These are phyloP conservation scores for Linyphia triangularis DNA, from an alignment of 2,888 invertebrate species.

Conservation along the genomic window DNA sequence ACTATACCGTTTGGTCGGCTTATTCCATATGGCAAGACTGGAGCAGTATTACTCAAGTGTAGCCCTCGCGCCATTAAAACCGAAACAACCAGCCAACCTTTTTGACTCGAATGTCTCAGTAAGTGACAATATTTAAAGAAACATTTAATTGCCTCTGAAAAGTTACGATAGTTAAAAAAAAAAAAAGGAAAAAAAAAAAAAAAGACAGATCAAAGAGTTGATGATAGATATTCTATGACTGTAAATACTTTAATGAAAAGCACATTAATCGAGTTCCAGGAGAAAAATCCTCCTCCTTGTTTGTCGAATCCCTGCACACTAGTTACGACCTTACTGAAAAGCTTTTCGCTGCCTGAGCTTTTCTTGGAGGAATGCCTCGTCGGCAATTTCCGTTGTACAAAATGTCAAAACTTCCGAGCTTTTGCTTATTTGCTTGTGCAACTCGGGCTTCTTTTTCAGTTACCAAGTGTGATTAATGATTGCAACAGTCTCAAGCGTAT, in stretches of 20 bases:
- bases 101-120: too few relatives aligned
- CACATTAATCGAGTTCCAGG: constrained; percentile 7
- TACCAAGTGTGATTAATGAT: constrained; percentile 45
- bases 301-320: neutral
- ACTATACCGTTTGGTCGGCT: too few relatives aligned
- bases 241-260: neutral
- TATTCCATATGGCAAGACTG: too few relatives aligned
- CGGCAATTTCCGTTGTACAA: constrained; percentile 35
- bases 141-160: neutral
- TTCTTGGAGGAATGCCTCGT: constrained; percentile 35
- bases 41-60: too few relatives aligned
- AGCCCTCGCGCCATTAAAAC: too few relatives aligned
- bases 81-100: too few relatives aligned
- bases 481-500: neutral
- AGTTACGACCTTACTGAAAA: constrained; percentile 24
- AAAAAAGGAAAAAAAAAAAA: too few relatives aligned
- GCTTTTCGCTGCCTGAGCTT: constrained; percentile 21
- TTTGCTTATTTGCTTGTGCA: constrained; percentile 32
- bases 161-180: neutral
- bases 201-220: neutral
- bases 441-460: constrained; percentile 34
- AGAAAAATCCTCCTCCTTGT: constrained; percentile 11
- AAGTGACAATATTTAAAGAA: too few relatives aligned
- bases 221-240: neutral
- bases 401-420: constrained; percentile 37